These are phyloP conservation scores for Leucophora obtusa DNA, from an alignment of 2,888 invertebrate genomes.

Conservation along the genomic window DNA sequence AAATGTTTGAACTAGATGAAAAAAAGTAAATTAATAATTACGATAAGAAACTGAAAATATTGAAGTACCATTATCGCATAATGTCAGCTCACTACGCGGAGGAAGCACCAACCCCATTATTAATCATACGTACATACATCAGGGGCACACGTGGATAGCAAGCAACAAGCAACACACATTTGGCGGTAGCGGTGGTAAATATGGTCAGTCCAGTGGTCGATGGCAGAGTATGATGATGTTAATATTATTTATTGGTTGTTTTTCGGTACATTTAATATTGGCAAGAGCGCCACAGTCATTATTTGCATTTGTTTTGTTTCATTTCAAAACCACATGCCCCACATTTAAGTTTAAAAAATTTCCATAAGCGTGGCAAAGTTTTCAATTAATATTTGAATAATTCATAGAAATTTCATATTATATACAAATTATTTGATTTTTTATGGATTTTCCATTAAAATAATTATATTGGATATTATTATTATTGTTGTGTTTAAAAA, in stretches of 20 bases:
- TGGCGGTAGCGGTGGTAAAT: background rate
- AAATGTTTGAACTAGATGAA: constrained; percentile 14
- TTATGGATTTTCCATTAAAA: constrained; percentile 10
- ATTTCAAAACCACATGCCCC: constrained; percentile 50
- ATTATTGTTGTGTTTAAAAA: constrained; percentile 7
- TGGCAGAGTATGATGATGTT: background rate
- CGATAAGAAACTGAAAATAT: constrained; percentile 68
- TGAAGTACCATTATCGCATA: constrained; percentile 72
- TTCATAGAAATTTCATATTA: constrained; percentile 42
- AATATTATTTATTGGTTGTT: background rate
- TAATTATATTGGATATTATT: constrained; percentile 31
- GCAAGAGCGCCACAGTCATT: background rate
- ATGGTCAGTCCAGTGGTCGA: background rate
- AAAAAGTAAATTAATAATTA: constrained; percentile 49
- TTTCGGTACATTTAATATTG: background rate
- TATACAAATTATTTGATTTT: constrained; percentile 36
- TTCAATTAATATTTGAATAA: constrained; percentile 15
- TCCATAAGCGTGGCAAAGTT: constrained; percentile 47
- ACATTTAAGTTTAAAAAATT: constrained; percentile 22
- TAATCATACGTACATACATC: background rate
- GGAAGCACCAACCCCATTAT: background rate
- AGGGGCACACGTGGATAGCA: background rate
- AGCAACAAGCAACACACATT: background rate
- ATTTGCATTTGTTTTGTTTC: background rate
- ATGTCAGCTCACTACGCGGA: constrained; percentile 72